These are phyloP conservation scores for Kradibia gibbosae DNA, from an alignment of 1,140 invertebrate species.

Conservation along the genomic window DNA sequence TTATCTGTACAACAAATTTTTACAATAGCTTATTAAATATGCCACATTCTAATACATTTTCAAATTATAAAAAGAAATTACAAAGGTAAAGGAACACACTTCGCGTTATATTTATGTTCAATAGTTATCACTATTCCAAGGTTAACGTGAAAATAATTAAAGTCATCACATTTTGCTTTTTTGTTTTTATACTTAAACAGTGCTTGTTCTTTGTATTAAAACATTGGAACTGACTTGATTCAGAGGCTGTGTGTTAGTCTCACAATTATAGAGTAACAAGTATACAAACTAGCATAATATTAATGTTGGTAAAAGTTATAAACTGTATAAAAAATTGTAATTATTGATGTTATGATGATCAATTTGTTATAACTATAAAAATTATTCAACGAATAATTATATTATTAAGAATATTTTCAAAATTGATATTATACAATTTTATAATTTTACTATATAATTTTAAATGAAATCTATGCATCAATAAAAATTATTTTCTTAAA, in stretches of 20 bases:
- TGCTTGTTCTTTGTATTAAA: constrained; percentile 20
- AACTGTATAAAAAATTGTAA: constrained; percentile 25
- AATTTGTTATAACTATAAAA: not conserved
- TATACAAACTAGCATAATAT: constrained; percentile 37
- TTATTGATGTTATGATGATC: constrained; percentile 36
- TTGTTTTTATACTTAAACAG: constrained; percentile 32
- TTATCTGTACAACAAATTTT: constrained; percentile 38
- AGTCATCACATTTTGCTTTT: not conserved
- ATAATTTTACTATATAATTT: constrained; percentile 24
- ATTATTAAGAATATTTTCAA: not conserved
- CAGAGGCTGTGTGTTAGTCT: constrained; percentile 44
- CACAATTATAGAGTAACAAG: constrained; percentile 26
- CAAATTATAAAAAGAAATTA: constrained; percentile 1
- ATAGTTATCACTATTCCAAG: constrained; percentile 42
- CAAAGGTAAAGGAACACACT: not conserved
- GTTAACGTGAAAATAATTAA: constrained; percentile 26
- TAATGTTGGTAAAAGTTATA: constrained; percentile 6
- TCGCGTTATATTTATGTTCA: constrained; percentile 44
- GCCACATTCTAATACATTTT: constrained; percentile 53
- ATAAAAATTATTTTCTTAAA: constrained; percentile 41
- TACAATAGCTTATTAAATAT: constrained; percentile 55
- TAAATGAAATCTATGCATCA: not conserved
- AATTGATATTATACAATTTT: constrained; percentile 19
- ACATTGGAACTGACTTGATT: constrained; percentile 26
- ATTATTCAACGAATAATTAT: not conserved